phyloP scores from a whole-genome alignment of 2,888 invertebrate genomes.

The Cheilosia scutellata region DNA sequence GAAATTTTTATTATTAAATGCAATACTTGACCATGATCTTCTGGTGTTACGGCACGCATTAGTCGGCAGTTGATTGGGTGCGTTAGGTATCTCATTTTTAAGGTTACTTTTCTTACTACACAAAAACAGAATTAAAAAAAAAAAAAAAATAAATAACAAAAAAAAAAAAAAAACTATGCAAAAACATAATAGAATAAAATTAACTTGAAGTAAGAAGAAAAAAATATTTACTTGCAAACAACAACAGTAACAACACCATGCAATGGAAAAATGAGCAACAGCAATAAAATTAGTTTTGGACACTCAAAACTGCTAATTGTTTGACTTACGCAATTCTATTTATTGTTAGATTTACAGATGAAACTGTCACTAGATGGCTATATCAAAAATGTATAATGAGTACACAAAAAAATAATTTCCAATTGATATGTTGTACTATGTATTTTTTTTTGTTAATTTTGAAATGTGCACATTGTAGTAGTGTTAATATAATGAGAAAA shows the following conservation, averaged over 20 bases:
- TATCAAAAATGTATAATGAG: constrained; percentile 77
- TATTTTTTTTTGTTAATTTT: constrained; percentile 48
- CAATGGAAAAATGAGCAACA: constrained; percentile 57
- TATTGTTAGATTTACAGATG: constrained; percentile 95
- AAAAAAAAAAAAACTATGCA: constrained; percentile 59
- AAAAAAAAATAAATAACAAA: constrained; percentile 59
- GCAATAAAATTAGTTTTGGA: constrained; percentile 55
- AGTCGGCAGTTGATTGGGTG: constrained; percentile 69
- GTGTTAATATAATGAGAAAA: constrained; percentile 26
- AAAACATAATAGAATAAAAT: constrained; percentile 53
- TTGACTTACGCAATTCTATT: constrained; percentile 96
- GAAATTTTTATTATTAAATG: constrained; percentile 79
- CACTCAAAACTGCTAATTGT: constrained; percentile 64
- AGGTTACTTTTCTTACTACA: constrained; percentile 77
- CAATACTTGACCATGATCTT: constrained; percentile 79
- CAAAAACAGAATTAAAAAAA: constrained; percentile 69
- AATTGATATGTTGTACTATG: constrained; percentile 61
- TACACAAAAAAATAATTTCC: constrained; percentile 60
- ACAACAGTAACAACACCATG: constrained; percentile 60
- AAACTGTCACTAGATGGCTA: constrained; percentile 97
- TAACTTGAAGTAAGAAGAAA: constrained; percentile 30
- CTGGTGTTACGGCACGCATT: constrained; percentile 76
- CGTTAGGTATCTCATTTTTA: constrained; percentile 75
- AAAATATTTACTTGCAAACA: constrained; percentile 46
- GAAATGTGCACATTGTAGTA: constrained; percentile 22